Percentiles rank a stretch among this genome's conserved stretches.
Conservation (phyloP, 1,140 invertebrate species). For the Zophobas morio region DNA sequence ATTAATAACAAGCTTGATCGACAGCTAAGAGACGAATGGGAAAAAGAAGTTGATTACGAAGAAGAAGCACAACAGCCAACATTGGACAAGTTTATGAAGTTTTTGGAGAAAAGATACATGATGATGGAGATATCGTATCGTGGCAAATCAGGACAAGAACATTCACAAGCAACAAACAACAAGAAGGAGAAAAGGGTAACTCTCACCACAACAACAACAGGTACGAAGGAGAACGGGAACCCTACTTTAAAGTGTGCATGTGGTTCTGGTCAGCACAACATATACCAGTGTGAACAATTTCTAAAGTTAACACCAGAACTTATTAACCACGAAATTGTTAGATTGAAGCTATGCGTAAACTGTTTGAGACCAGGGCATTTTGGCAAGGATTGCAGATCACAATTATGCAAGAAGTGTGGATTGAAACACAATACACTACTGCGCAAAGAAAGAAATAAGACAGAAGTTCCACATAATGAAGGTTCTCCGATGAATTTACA, state of each 20-base stretch:
- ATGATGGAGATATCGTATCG: conserved; percentile 22
- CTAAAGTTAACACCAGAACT: conserved; percentile 14
- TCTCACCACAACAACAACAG: not conserved
- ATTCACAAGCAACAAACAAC: conserved; percentile 4
- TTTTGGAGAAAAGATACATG: conserved; percentile 42
- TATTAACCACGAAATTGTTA: not conserved
- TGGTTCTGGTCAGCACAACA: conserved; percentile 20
- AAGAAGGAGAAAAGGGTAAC: not conserved
- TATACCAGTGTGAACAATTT: conserved; percentile 41
- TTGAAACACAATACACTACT: conserved; percentile 52
- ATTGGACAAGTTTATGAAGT: conserved; percentile 34
- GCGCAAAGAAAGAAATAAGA: conserved; percentile 28
- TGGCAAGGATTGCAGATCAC: conserved; percentile 51
- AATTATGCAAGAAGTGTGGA: conserved; percentile 45
- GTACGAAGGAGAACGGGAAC: too few relatives aligned
- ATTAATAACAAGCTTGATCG: conserved; percentile 39
- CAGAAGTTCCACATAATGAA: not conserved
- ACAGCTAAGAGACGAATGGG: conserved; percentile 40
- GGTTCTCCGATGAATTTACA: not conserved
- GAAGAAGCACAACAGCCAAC: conserved; percentile 13
- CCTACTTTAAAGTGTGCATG: not conserved
- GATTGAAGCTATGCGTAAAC: conserved; percentile 50
- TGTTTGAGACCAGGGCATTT: conserved; percentile 45
- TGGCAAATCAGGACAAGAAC: not conserved
- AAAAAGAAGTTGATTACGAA: not conserved